Base-by-base conservation (phyloP, 1,140 invertebrate species). In the Bicyclus anynana region DNA sequence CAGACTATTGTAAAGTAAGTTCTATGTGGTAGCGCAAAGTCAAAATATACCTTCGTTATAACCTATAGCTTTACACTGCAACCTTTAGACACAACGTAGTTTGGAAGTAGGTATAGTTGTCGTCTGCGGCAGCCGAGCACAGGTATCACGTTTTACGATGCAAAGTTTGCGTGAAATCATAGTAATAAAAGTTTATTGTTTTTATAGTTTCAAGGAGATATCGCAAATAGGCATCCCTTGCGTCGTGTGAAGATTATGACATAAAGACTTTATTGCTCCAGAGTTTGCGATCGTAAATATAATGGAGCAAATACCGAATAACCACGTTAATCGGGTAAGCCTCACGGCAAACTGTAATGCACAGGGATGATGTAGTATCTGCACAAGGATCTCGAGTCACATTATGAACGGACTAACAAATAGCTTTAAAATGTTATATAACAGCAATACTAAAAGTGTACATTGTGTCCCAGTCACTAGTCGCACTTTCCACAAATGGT, bases 191-290 rank as follows among this genome's bases (percentile, higher is more conserved):
- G 23, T 54, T 69, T 77, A 76, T 79, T 80, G 59, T 87, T 62
- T n/a, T 87, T 85, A 84, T 87, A 84, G 84, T 87, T 81, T 83
- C 76, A 80, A 83, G 82, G 75, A 82, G 79, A 81, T 76, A 80
- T 79, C 77, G 76, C 74, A 72, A 74, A 77, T 75, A 81, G 74
- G 69, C 75, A 73, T 72, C 74, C 61, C 72, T 59, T 65, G 63
- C 77, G 47, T 68, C 80, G 71, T 59, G 61, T 53, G 75, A 74
- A 74, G 71, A 80, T 78, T 78, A 80, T 80, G 80, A 72, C 59
- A 79, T 77, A 86, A 65, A 71, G 59, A 53, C 63, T 72, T 75
- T 72, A 74, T 60, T 61, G 62, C 68, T 72, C 68, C 67, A 74
- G 73, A 64, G 59, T 72, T 76, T 70, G 64, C 44, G 52, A 72